Conservation (phyloP, 2,113 vertebrate species). For the Telmatochromis bifrenatus region DNA sequence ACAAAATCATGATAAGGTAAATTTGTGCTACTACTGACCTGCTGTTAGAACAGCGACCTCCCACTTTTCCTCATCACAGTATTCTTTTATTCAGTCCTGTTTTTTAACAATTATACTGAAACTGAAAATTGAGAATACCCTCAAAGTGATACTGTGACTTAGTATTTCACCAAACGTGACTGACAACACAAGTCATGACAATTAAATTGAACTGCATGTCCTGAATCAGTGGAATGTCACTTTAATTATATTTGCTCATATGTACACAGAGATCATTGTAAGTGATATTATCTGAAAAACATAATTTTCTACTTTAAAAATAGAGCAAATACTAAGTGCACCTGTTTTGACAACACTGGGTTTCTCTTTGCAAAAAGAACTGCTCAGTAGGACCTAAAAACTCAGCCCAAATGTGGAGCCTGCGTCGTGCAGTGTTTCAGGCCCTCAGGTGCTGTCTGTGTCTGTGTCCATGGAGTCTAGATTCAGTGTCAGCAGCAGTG, state of each 20-base stretch:
- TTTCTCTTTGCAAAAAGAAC: neutral
- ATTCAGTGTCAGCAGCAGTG: slow-evolving; percentile 37
- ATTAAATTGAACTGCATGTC: neutral
- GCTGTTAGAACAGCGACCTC: neutral
- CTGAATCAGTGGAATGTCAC: neutral
- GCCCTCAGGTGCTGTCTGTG: slow-evolving; percentile 29
- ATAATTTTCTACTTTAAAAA: rapidly evolving
- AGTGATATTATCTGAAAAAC: neutral
- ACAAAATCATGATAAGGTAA: neutral
- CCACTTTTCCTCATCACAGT: neutral
- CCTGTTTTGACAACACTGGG: neutral
- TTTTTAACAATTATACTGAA: neutral
- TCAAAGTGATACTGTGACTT: neutral
- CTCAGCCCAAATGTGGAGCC: neutral
- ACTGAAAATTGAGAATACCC: neutral
- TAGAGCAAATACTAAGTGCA: neutral
- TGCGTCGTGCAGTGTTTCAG: neutral
- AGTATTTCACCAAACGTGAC: neutral
- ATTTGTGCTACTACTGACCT: neutral
- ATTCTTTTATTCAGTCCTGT: neutral
- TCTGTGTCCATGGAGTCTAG: slow-evolving; percentile 20
- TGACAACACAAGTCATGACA: neutral
- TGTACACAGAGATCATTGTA: rapidly evolving
- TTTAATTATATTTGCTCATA: neutral
- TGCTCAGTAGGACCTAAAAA: neutral